Percentiles rank a stretch among this genome's conserved stretches.
phyloP scores from a whole-genome alignment of 2,888 invertebrate species.

The Drosophila infuscata region DNA sequence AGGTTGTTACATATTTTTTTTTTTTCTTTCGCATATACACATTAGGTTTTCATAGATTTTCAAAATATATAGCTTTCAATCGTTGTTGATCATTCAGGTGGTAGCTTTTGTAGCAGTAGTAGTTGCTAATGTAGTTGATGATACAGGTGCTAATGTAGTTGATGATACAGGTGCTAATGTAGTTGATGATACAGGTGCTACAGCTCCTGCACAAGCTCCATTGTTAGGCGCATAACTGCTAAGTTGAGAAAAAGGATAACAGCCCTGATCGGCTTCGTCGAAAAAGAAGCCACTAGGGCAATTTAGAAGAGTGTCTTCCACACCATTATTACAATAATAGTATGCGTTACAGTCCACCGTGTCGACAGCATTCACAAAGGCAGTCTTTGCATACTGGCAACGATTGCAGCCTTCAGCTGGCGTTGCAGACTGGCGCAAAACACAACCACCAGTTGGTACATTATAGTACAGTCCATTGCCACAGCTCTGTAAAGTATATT shows the following conservation, averaged over 20 bases:
- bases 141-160: rapidly evolving
- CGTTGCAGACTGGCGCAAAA: conserved; percentile 29
- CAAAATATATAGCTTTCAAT: background rate
- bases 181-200: rapidly evolving
- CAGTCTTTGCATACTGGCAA: conserved; percentile 30
- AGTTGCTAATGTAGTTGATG: too few relatives aligned
- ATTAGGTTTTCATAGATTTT: background rate
- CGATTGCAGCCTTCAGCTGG: conserved; percentile 50
- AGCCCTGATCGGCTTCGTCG: conserved; percentile 46
- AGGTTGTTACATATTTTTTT: background rate
- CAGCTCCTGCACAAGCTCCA: background rate
- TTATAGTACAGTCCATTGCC: conserved; percentile 23
- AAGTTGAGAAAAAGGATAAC: background rate
- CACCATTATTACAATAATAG: conserved; percentile 47
- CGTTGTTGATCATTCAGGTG: background rate
- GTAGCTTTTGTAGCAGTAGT: rapidly evolving
- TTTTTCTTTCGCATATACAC: background rate
- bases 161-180: rapidly evolving
- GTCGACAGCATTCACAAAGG: conserved; percentile 54
- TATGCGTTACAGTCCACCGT: conserved; percentile 36
- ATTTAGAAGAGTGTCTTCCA: rapidly evolving
- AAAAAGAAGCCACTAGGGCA: conserved; percentile 24
- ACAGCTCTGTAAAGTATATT: conserved; percentile 11
- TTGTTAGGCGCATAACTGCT: background rate
- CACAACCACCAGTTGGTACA: too few relatives aligned